Evolutionary conservation across 2,888 invertebrate species (phyloP).

Genomic region (Folsomia manolachei): DNA sequence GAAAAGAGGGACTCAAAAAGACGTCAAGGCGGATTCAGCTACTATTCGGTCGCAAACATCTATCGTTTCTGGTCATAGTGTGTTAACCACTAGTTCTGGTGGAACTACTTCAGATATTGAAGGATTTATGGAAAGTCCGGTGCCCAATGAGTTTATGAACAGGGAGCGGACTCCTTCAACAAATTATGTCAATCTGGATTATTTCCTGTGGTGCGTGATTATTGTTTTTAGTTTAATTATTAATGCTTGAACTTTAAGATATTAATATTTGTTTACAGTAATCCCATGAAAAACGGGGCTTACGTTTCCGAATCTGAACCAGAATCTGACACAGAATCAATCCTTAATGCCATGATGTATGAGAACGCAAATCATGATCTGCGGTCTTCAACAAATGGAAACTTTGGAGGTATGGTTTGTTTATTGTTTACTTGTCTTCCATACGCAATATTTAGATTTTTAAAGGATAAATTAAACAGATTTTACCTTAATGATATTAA

Average conservation of each 20-base stretch:
- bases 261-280: slow-evolving; percentile 23
- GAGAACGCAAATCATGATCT: background rate
- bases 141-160: slow-evolving; percentile 48
- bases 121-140: slow-evolving; percentile 49
- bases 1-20: slow-evolving; percentile 25
- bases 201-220: slow-evolving; percentile 83
- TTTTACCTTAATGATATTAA: too few relatives aligned
- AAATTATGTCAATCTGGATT: slow-evolving; percentile 90
- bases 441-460: too few relatives aligned
- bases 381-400: background rate
- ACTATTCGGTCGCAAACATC: slow-evolving; percentile 51
- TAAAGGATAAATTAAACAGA: too few relatives aligned
- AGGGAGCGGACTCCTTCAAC: slow-evolving; percentile 57
- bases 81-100: slow-evolving; percentile 50
- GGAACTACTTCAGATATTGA: slow-evolving; percentile 52
- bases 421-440: too few relatives aligned
- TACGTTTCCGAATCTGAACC: background rate
- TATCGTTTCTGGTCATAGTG: slow-evolving; percentile 51
- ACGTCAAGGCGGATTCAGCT: slow-evolving; percentile 16
- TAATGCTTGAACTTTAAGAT: too few relatives aligned
- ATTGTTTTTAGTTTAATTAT: too few relatives aligned
- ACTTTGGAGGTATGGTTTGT: background rate
- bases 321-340: background rate
- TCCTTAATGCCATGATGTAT: background rate
- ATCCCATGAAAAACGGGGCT: slow-evolving; percentile 19